Conservation (phyloP, 2,797 vertebrate genomes). For the Brotula barbata region DNA sequence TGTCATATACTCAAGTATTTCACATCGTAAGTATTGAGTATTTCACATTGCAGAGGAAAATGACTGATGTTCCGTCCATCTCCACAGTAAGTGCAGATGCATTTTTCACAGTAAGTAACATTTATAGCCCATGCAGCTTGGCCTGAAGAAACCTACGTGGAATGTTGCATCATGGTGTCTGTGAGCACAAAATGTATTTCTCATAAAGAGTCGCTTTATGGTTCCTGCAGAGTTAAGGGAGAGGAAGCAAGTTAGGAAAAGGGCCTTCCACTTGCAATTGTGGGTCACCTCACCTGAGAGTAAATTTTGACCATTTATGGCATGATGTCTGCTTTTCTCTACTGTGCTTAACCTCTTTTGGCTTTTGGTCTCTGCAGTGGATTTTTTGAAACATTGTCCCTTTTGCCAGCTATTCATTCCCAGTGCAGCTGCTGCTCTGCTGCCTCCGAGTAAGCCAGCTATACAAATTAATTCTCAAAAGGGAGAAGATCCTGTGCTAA, state of each 20-base stretch:
- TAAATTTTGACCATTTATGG: neutral
- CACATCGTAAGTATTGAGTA: neutral
- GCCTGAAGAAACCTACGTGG: neutral
- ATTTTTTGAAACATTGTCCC: constrained; percentile 3
- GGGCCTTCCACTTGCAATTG: neutral
- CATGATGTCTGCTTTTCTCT: neutral
- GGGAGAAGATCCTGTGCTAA: constrained; percentile 1
- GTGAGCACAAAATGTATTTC: neutral
- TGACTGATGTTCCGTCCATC: neutral
- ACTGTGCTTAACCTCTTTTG: neutral
- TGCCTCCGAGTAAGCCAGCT: neutral
- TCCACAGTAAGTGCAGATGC: neutral
- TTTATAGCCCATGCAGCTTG: neutral
- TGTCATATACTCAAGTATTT: too few species aligned
- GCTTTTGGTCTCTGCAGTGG: neutral
- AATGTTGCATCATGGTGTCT: too few species aligned
- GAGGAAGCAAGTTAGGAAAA: neutral
- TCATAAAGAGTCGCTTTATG: neutral
- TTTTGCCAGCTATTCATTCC: constrained; percentile 3
- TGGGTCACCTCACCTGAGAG: constrained; percentile 1
- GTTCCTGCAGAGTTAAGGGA: neutral
- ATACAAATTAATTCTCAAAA: neutral
- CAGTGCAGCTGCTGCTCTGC: constrained; percentile 1
- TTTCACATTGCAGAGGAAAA: neutral
- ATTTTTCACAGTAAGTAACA: neutral